Base-by-base conservation (phyloP, 2,888 invertebrate species). In the Erynnis tages region DNA sequence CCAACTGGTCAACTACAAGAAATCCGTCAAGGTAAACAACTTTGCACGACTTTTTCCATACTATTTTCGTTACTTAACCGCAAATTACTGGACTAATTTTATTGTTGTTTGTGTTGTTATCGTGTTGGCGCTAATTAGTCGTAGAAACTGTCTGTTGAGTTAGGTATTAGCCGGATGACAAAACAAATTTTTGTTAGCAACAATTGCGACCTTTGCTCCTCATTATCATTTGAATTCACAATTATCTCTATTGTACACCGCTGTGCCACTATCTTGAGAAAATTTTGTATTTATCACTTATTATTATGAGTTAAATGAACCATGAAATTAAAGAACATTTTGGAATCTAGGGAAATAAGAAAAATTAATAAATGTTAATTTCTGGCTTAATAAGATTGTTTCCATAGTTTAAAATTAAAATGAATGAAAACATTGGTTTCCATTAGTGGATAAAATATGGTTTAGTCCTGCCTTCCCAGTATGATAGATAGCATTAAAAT, bases 1-100 rank as follows among this genome's bases (percentile, higher is more conserved):
- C 61, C 94, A 94, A 76, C 86, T 94, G 47, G 84, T 89, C 59
- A 85, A 91, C 58, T 93, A 85, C 77, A 93, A 91, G 74, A 92
- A 91, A 65, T 69, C 72, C 38, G 67, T 91, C 35, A 91, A 92
- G 91, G 94, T 94, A 80, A 76, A 81, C 76, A 27, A 21, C 21
- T 8, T 37, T 16, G 1, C 41, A 19, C 8, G 11, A 35, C 34
- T 11, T 23, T 37, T 38, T 46, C 19, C 6, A 38, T 37, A 8
- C 6, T n/a, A n/a, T 34, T n/a, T 16, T 17, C 4, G 16, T 34
- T 34, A n/a, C 8, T 8, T n/a, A 17, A 34, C n/a, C n/a, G n/a
- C n/a, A n/a, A n/a, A n/a, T n/a, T n/a, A n/a, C n/a, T n/a, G n/a
- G n/a, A n/a, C 17, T 16, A 14, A 13, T 4, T 5, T 7, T 1